These are phyloP conservation scores for Peromyscus leucopus DNA, from an alignment of 2,113 vertebrate genomes.

Conservation along the genomic window DNA sequence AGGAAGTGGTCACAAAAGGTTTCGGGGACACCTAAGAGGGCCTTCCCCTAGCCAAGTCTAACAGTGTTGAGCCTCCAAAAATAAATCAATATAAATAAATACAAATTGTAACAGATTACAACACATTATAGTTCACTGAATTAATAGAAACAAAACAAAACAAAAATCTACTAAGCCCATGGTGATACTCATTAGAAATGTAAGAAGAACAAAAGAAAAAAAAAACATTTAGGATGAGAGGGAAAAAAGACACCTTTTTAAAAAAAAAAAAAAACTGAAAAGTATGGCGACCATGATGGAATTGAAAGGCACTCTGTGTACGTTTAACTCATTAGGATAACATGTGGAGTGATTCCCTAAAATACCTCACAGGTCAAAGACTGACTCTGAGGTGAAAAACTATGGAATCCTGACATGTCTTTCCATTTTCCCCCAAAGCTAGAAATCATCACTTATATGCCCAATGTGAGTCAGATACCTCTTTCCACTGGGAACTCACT, in stretches of 20 bases:
- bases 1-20: background rate
- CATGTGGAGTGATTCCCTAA: background rate
- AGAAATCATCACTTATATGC: constrained; percentile 10
- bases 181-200: background rate
- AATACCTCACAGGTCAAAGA: constrained; percentile 11
- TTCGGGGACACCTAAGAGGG: background rate
- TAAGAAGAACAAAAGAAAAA: constrained; percentile 35
- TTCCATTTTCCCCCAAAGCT: constrained; percentile 38
- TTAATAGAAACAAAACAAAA: constrained; percentile 18
- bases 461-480: background rate
- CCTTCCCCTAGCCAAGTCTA: background rate
- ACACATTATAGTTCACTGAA: background rate
- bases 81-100: background rate
- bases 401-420: background rate
- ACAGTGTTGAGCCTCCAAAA: background rate
- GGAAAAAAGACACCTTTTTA: background rate
- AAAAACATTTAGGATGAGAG: background rate
- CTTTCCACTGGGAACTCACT: background rate
- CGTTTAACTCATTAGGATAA: background rate
- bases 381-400: background rate
- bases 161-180: background rate
- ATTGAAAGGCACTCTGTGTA: constrained; percentile 13
- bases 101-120: background rate
- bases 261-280: background rate
- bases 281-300: background rate